Evolutionary conservation across 2,113 vertebrate genomes (phyloP).

Genomic region (Lasiurus borealis): DNA sequence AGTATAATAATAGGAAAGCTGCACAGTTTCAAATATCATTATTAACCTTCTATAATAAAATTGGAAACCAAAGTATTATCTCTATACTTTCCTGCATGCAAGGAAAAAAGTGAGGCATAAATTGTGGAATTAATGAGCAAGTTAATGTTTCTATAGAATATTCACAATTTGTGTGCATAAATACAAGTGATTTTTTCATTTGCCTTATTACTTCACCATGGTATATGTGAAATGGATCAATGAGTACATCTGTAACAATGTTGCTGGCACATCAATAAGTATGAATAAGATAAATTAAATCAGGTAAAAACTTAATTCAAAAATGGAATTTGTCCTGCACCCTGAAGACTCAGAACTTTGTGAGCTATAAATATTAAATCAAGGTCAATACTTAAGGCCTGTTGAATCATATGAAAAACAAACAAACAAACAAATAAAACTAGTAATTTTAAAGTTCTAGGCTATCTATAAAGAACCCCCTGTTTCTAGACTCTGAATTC

Average conservation of each 20-base stretch:
- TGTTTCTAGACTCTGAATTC: constrained; percentile 54
- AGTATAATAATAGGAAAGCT: neutral
- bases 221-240: neutral
- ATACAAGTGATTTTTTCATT: neutral
- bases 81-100: neutral
- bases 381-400: constrained; percentile 48
- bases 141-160: neutral
- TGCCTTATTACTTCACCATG: neutral
- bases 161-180: neutral
- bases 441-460: constrained; percentile 58
- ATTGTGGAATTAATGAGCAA: neutral
- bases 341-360: constrained; percentile 42
- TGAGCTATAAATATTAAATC: constrained; percentile 72
- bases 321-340: constrained; percentile 56
- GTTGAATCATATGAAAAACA: constrained; percentile 65
- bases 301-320: constrained; percentile 36
- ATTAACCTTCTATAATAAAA: constrained; percentile 25
- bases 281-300: constrained; percentile 65
- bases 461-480: constrained; percentile 54
- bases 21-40: neutral
- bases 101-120: neutral
- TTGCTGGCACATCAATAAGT: constrained; percentile 52
- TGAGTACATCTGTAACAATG: constrained; percentile 3
- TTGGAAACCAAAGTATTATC: neutral
- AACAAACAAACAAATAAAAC: neutral